Percentiles rank a stretch among this genome's conserved stretches.
phyloP scores from a whole-genome alignment of 1,140 invertebrate genomes.

The Drosophila littoralis region DNA sequence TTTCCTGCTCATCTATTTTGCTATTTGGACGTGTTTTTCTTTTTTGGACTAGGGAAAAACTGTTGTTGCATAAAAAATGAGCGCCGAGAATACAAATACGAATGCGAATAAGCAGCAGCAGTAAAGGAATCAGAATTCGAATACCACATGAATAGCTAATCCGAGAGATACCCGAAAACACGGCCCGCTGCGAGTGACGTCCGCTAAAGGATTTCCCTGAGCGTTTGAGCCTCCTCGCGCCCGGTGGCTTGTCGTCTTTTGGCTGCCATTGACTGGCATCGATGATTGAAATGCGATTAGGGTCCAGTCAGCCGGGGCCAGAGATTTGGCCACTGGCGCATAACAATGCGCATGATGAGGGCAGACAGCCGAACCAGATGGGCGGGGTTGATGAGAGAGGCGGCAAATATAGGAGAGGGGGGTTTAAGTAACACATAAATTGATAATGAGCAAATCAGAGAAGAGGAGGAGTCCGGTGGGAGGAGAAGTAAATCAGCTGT shows the following conservation, averaged over 20 bases:
- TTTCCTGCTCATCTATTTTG: conserved; percentile 27
- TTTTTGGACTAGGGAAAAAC: background rate
- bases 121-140: conserved; percentile 1
- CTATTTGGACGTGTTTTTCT: background rate
- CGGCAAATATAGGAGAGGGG: background rate
- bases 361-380: conserved; percentile 58
- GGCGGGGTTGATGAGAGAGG: background rate
- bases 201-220: conserved; percentile 39
- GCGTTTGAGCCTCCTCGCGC: background rate
- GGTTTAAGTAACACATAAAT: conserved; percentile 21
- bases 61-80: conserved; percentile 21
- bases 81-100: conserved; percentile 17
- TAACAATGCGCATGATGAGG: conserved; percentile 78
- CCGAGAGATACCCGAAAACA: conserved; percentile 10
- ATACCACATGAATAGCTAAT: conserved; percentile 45
- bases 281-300: conserved; percentile 82
- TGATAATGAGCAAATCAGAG: conserved; percentile 46
- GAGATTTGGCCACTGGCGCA: conserved; percentile 76
- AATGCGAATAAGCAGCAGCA: conserved; percentile 2
- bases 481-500: conserved; percentile 57
- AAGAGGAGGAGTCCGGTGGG: background rate
- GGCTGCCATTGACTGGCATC: conserved; percentile 57
- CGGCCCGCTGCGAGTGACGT: conserved; percentile 58
- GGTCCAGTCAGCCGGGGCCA: conserved; percentile 63
- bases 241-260: conserved; percentile 53